Evolutionary conservation across 2,888 invertebrate genomes (phyloP).

Genomic region (Sphaerophoria taeniata): DNA sequence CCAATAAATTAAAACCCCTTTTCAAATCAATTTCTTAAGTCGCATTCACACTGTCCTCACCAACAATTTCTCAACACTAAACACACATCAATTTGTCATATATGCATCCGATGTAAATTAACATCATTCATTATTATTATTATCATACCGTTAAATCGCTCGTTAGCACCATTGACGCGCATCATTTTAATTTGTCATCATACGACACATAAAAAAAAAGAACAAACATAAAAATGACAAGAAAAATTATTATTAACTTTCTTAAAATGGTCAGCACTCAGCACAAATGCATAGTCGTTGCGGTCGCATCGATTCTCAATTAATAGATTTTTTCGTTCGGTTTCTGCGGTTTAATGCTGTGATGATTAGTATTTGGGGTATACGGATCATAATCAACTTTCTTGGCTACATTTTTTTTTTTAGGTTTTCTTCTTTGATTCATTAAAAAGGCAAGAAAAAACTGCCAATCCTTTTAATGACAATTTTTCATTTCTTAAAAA

Average conservation of each 20-base stretch:
- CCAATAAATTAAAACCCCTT: too few species aligned
- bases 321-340: background rate
- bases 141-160: slow-evolving; percentile 39
- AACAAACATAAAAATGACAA: background rate
- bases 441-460: slow-evolving; percentile 20
- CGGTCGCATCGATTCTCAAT: slow-evolving; percentile 17
- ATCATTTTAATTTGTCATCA: slow-evolving; percentile 18
- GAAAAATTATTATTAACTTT: background rate
- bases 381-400: slow-evolving; percentile 12
- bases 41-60: too few species aligned
- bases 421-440: slow-evolving; percentile 7
- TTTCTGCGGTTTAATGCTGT: background rate
- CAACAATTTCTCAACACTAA: background rate
- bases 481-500: slow-evolving; percentile 15
- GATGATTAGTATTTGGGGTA: background rate
- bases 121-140: slow-evolving; percentile 23
- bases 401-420: background rate
- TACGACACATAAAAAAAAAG: too few species aligned
- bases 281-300: background rate
- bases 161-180: slow-evolving; percentile 28
- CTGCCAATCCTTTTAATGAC: slow-evolving; percentile 32
- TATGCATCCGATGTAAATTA: background rate
- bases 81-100: slow-evolving; percentile 26
- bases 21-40: background rate
- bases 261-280: background rate